Conservation (phyloP, 2,888 invertebrate species). For the Nemotelus pantherinus region DNA sequence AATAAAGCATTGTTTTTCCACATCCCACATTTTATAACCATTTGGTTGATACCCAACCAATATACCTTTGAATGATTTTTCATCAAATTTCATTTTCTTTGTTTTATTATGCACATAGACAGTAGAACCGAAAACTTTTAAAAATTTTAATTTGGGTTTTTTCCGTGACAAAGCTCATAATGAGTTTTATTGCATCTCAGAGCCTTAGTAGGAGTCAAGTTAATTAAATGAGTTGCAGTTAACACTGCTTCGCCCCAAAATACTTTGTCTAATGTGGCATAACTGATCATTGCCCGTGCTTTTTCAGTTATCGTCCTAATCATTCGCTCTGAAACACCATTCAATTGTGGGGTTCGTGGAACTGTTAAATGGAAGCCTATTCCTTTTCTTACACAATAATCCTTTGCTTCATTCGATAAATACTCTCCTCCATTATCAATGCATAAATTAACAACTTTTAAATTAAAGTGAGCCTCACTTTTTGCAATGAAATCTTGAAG, state of each 20-base stretch:
- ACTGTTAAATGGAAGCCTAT: constrained; percentile 58
- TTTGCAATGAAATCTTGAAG: too few species aligned
- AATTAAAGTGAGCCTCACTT: too few species aligned
- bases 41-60: too few species aligned
- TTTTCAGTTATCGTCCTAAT: constrained; percentile 57
- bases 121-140: constrained; percentile 59
- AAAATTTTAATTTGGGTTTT: constrained; percentile 56
- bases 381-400: constrained; percentile 54
- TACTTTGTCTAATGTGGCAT: constrained; percentile 56
- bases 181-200: constrained; percentile 58
- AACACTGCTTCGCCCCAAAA: constrained; percentile 61
- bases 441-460: too few species aligned
- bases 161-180: constrained; percentile 60
- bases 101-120: constrained; percentile 55
- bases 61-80: too few species aligned
- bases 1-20: constrained; percentile 54
- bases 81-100: too few species aligned
- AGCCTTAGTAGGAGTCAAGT: constrained; percentile 58
- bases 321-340: constrained; percentile 59
- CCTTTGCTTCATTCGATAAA: constrained; percentile 54
- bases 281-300: constrained; percentile 56
- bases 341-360: constrained; percentile 58
- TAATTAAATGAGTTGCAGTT: constrained; percentile 60
- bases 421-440: constrained; percentile 56
- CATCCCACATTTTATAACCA: constrained; percentile 58